Evolutionary conservation across 2,888 invertebrate genomes (phyloP).

Genomic region (Sinelater perroti): DNA sequence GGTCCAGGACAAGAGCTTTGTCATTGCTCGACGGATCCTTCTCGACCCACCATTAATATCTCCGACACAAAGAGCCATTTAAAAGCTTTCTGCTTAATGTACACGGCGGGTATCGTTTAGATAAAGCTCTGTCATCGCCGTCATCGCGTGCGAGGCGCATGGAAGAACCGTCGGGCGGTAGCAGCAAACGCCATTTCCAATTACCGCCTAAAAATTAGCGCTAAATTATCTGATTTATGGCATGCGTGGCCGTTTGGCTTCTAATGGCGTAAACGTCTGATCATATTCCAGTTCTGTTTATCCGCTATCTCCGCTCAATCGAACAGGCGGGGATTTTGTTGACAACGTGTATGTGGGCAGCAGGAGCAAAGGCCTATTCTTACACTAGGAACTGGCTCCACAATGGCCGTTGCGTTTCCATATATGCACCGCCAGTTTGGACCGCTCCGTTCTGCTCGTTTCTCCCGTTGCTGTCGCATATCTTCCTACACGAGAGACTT

Average conservation of each 20-base stretch:
- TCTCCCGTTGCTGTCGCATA: slow-evolving; percentile 31
- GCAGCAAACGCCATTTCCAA: background rate
- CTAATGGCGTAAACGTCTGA: slow-evolving; percentile 6
- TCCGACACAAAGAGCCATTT: slow-evolving; percentile 31
- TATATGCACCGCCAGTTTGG: slow-evolving; percentile 36
- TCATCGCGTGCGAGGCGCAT: background rate
- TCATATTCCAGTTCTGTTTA: slow-evolving; percentile 5
- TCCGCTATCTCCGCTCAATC: slow-evolving; percentile 1
- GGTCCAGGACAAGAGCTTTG: slow-evolving; percentile 32
- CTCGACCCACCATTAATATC: slow-evolving; percentile 33
- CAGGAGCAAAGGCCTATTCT: slow-evolving; percentile 37
- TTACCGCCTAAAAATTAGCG: background rate
- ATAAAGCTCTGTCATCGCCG: slow-evolving; percentile 12
- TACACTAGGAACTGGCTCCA: slow-evolving; percentile 39
- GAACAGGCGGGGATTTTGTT: slow-evolving; percentile 25
- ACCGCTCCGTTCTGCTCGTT: slow-evolving; percentile 25
- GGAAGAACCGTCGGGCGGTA: background rate
- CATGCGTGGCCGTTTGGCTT: background rate
- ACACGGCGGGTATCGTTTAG: slow-evolving; percentile 9
- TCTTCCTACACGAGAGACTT: slow-evolving; percentile 34
- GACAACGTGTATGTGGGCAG: slow-evolving; percentile 36
- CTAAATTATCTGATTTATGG: background rate
- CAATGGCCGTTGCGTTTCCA: slow-evolving; percentile 42
- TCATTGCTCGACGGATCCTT: slow-evolving; percentile 33
- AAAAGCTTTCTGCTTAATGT: slow-evolving; percentile 21